These are phyloP conservation scores for Cabera pusaria DNA, from an alignment of 2,888 invertebrate genomes.

Conservation along the genomic window DNA sequence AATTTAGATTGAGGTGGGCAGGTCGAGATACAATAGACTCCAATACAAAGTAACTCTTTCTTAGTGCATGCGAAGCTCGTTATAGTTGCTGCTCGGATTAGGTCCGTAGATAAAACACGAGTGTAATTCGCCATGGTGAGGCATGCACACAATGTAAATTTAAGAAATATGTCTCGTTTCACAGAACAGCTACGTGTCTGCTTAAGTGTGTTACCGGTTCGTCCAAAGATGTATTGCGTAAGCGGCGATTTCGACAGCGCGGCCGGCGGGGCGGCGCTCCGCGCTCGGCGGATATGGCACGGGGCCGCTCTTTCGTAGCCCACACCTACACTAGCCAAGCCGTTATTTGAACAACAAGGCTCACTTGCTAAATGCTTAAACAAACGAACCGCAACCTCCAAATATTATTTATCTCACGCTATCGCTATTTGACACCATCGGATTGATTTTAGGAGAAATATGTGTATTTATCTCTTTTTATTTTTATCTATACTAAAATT, in stretches of 20 bases:
- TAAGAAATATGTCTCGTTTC: constrained; percentile 45
- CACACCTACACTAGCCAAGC: constrained; percentile 60
- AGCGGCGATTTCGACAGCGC: constrained; percentile 70
- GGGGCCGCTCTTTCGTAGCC: constrained; percentile 73
- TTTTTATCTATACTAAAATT: not conserved
- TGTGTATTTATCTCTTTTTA: not conserved
- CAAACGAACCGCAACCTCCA: constrained; percentile 55
- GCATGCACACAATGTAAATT: constrained; percentile 35
- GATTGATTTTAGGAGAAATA: constrained; percentile 29
- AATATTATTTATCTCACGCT: constrained; percentile 52
- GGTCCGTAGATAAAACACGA: constrained; percentile 18
- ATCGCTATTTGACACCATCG: constrained; percentile 50
- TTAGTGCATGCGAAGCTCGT: constrained; percentile 6
- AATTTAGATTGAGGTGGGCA: constrained; percentile 1
- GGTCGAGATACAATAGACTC: not conserved
- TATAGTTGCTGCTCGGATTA: constrained; percentile 9
- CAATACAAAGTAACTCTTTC: constrained; percentile 1
- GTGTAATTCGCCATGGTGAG: constrained; percentile 25
- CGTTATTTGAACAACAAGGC: constrained; percentile 64
- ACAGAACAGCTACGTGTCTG: constrained; percentile 44
- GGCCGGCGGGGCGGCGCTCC: constrained; percentile 36
- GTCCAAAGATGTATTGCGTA: constrained; percentile 69
- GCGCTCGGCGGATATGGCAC: constrained; percentile 74
- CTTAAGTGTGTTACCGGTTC: constrained; percentile 59
- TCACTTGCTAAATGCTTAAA: constrained; percentile 64